Percentiles rank a stretch among this genome's conserved stretches.
phyloP scores from a whole-genome alignment of 2,797 vertebrate species.

The Dendrocincla tyrannina region DNA sequence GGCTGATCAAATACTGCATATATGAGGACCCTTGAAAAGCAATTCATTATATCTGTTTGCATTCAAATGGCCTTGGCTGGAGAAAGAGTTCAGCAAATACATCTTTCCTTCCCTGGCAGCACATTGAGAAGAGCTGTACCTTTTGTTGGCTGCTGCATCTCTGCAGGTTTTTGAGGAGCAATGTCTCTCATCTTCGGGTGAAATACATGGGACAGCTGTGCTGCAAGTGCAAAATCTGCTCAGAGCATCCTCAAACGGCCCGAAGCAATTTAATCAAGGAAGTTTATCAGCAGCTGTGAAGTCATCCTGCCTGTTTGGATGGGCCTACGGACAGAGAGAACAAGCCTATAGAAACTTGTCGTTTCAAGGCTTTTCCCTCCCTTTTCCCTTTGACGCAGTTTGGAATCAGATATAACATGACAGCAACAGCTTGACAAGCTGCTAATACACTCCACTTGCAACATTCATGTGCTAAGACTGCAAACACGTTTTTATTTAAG shows the following conservation, averaged over 20 bases:
- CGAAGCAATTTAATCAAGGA: conserved; percentile 43
- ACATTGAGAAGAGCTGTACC: neutral
- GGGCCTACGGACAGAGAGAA: neutral
- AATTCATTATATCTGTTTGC: neutral
- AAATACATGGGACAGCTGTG: neutral
- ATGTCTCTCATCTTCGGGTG: neutral
- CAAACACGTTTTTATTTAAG: conserved; percentile 49
- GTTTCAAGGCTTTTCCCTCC: conserved; percentile 8
- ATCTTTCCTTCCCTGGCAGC: neutral
- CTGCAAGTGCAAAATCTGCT: neutral
- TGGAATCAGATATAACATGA: conserved; percentile 48
- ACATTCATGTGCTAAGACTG: conserved; percentile 4
- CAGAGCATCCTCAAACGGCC: neutral
- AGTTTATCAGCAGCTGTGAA: conserved; percentile 24
- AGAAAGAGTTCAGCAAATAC: neutral
- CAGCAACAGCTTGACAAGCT: conserved; percentile 48
- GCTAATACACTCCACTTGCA: conserved; percentile 48
- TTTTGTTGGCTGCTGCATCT: neutral
- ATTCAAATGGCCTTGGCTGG: neutral
- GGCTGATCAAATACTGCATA: neutral
- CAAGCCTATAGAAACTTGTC: neutral
- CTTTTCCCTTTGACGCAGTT: neutral
- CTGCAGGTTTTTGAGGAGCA: neutral
- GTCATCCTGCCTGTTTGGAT: conserved; percentile 39
- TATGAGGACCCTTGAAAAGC: neutral